Percentiles rank a stretch among this genome's conserved stretches.
Conservation (phyloP, 2,797 vertebrate species). For the Pangasius macronema region DNA sequence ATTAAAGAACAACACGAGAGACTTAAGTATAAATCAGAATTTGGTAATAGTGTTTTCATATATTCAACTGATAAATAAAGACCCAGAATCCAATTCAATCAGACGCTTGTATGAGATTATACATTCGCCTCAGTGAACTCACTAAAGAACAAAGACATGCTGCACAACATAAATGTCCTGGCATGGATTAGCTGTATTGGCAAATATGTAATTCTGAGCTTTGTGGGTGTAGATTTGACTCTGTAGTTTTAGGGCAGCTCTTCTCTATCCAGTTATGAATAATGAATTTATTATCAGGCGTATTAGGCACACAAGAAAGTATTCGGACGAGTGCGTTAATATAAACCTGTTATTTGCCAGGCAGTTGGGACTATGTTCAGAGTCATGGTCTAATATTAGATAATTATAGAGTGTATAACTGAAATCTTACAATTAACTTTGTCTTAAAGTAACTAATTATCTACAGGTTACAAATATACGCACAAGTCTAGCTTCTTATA, state of each 20-base stretch:
- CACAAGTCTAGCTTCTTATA: neutral
- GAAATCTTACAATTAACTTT: neutral
- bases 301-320: neutral
- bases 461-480: neutral
- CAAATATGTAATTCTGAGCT: neutral
- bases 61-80: neutral
- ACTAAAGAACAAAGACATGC: neutral
- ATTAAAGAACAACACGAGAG: neutral
- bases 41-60: neutral
- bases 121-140: neutral
- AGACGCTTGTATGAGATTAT: neutral
- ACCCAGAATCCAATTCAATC: neutral
- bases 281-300: neutral
- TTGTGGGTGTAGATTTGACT: neutral
- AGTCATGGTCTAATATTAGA: neutral
- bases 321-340: neutral
- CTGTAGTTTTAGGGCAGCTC: neutral
- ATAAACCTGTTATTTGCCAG: neutral
- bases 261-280: neutral
- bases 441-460: neutral
- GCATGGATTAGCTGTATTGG: neutral
- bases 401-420: neutral
- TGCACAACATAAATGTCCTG: neutral
- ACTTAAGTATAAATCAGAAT: neutral
- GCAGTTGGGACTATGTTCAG: neutral